These are phyloP conservation scores for Pseudeuparius sepicola DNA, from an alignment of 2,888 invertebrate species.

Conservation along the genomic window DNA sequence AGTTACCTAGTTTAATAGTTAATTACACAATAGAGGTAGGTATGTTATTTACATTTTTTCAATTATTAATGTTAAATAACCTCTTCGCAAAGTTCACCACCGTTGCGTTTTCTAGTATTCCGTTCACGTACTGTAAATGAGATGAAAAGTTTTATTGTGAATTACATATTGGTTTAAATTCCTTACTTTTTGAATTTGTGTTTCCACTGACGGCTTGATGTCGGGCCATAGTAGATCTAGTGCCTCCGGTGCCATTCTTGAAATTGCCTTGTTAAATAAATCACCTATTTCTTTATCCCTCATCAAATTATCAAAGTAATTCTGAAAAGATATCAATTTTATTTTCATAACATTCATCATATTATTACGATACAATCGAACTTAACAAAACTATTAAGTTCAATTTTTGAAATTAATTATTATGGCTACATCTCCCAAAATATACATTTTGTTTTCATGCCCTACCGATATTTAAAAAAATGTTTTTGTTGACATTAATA, in stretches of 20 bases:
- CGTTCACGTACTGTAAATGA: constrained; percentile 35
- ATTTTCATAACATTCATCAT: too few relatives aligned
- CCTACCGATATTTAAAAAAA: too few relatives aligned
- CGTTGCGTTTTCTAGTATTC: constrained; percentile 34
- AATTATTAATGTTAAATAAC: constrained; percentile 32
- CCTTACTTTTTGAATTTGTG: constrained; percentile 35
- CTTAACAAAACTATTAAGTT: too few relatives aligned
- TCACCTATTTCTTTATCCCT: constrained; percentile 33
- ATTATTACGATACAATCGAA: too few relatives aligned
- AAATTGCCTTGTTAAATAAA: constrained; percentile 37
- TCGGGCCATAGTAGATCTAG: constrained; percentile 39
- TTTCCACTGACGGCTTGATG: constrained; percentile 34
- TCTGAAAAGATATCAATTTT: constrained; percentile 35
- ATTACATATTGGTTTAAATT: too few relatives aligned
- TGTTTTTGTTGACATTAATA: too few relatives aligned
- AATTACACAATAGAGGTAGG: too few relatives aligned
- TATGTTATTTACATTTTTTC: too few relatives aligned
- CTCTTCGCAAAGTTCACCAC: constrained; percentile 34
- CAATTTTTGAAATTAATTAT: too few relatives aligned
- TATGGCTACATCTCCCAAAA: too few relatives aligned
- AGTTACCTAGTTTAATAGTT: too few relatives aligned
- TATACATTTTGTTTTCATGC: constrained; percentile 6
- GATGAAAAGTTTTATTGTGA: constrained; percentile 12
- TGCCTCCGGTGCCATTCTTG: constrained; percentile 36
- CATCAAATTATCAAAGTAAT: constrained; percentile 37